These are phyloP conservation scores for Emydura subglobosa DNA, from an alignment of 2,113 vertebrate genomes.

Conservation along the genomic window DNA sequence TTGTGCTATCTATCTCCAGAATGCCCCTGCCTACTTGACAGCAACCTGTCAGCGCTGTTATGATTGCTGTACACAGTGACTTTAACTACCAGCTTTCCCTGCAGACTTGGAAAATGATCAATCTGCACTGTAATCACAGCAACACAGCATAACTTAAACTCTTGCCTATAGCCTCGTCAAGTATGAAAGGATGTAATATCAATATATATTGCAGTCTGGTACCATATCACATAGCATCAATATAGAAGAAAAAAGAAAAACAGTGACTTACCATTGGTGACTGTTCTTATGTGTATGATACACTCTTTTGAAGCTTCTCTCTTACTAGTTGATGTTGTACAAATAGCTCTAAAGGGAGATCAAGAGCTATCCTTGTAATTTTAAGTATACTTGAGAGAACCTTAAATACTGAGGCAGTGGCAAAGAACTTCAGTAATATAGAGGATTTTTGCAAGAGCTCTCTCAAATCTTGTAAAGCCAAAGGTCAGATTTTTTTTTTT, in stretches of 20 bases:
- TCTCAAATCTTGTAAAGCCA: constrained; percentile 52
- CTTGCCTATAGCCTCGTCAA: constrained; percentile 24
- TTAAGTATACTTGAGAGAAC: constrained; percentile 29
- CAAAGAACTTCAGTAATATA: constrained; percentile 27
- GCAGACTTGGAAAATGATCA: not conserved
- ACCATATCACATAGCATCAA: not conserved
- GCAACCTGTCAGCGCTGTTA: constrained; percentile 56
- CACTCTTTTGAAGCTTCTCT: not conserved
- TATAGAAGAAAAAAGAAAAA: not conserved
- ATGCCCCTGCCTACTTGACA: constrained; percentile 49
- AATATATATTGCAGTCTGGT: not conserved
- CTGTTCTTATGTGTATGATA: not conserved
- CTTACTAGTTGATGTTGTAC: not conserved
- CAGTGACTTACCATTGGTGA: not conserved
- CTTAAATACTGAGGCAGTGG: constrained; percentile 12
- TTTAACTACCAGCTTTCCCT: constrained; percentile 49
- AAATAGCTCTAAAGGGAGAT: not conserved
- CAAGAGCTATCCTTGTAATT: constrained; percentile 21
- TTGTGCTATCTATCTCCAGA: constrained; percentile 48
- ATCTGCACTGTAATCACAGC: constrained; percentile 25
- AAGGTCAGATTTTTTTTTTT: constrained; percentile 18
- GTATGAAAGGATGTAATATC: not conserved
- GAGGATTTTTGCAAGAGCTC: constrained; percentile 37
- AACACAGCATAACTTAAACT: not conserved
- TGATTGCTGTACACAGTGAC: constrained; percentile 44